phyloP scores from a whole-genome alignment of 2,888 invertebrate genomes.

The Tachystola acroxantha region DNA sequence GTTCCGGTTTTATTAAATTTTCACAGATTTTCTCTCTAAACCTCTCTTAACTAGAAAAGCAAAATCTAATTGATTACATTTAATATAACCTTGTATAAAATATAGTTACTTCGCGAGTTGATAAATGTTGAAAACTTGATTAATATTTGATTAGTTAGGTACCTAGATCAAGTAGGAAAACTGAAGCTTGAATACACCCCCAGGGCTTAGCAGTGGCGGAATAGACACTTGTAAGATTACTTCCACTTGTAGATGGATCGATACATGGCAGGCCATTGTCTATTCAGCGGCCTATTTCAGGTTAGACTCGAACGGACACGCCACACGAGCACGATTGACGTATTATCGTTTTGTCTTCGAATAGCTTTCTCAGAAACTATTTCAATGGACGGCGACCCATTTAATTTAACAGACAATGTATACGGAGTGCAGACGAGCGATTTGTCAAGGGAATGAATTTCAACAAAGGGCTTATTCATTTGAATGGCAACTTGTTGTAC shows the following conservation, averaged over 20 bases:
- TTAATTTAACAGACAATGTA: slow-evolving; percentile 70
- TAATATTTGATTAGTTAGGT: not conserved
- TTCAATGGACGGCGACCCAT: slow-evolving; percentile 61
- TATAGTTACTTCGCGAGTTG: not conserved
- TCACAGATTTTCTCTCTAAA: not conserved
- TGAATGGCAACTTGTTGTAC: slow-evolving; percentile 74
- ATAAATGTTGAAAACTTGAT: not conserved
- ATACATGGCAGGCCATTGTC: slow-evolving; percentile 54
- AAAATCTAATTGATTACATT: not conserved
- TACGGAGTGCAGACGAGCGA: slow-evolving; percentile 62
- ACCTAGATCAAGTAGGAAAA: not conserved
- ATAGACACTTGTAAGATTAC: slow-evolving; percentile 50
- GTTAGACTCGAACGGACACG: slow-evolving; percentile 46
- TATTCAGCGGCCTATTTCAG: slow-evolving; percentile 60
- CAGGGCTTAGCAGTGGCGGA: not conserved
- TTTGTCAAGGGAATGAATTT: slow-evolving; percentile 76
- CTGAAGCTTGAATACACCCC: not conserved
- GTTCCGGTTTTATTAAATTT: not conserved
- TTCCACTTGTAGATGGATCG: slow-evolving; percentile 36
- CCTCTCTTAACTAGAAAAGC: too few relatives aligned
- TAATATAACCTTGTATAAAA: not conserved
- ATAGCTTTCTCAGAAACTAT: slow-evolving; percentile 64
- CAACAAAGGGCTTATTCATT: slow-evolving; percentile 72
- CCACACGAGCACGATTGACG: slow-evolving; percentile 58
- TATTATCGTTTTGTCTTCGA: slow-evolving; percentile 62